A percentile compares a stretch with the other conserved stretches of the same genome.
phyloP scores from a whole-genome alignment of 2,888 invertebrate species.

The Ommatoiulus sabulosus region DNA sequence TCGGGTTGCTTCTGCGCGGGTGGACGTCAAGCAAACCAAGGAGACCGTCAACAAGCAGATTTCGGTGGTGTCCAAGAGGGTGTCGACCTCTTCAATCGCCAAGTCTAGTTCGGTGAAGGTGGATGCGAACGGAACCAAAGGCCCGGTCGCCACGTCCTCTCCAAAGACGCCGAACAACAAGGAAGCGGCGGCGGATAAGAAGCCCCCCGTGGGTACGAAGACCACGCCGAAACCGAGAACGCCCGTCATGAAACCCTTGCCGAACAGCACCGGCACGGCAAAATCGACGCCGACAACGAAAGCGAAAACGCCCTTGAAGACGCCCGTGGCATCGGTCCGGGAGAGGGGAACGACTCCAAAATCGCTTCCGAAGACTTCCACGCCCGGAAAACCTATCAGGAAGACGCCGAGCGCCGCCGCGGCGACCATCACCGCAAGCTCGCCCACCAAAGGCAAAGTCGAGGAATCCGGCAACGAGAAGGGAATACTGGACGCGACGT shows the following conservation, averaged over 20 bases:
- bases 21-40: constrained; percentile 63
- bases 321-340: not conserved
- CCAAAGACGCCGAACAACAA: constrained; percentile 23
- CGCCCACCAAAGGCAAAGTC: not conserved
- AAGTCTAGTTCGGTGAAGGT: not conserved
- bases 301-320: not conserved
- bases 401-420: not conserved
- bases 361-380: not conserved
- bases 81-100: not conserved
- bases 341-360: not conserved
- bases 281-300: not conserved
- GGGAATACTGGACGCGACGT: constrained; percentile 57
- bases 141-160: constrained; percentile 19
- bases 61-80: constrained; percentile 19
- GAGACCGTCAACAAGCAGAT: constrained; percentile 58
- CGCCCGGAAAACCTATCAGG: constrained; percentile 41
- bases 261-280: not conserved
- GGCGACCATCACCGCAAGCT: not conserved
- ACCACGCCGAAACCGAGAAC: constrained; percentile 9
- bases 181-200: constrained; percentile 21
- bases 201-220: not conserved
- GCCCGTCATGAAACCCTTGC: not conserved
- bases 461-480: constrained; percentile 56
- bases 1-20: constrained; percentile 61
- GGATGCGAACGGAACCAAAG: not conserved